Evolutionary conservation across 2,888 invertebrate genomes (phyloP).

Genomic region (Neuroscelio doddi): DNA sequence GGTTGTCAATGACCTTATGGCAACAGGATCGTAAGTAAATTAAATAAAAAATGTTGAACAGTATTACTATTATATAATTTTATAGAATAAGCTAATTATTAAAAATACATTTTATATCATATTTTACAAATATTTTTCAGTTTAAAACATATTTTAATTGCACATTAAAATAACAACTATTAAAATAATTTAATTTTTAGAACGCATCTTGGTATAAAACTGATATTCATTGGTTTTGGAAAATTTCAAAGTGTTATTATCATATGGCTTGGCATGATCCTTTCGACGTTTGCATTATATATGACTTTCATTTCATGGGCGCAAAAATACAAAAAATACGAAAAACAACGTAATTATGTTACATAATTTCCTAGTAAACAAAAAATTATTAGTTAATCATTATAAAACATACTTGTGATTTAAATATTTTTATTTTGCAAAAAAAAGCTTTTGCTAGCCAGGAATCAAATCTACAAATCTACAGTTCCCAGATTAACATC

Average conservation of each 20-base stretch:
- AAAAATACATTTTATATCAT: constrained; percentile 7
- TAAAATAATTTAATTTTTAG: constrained; percentile 65
- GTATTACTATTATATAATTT: no score
- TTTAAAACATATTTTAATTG: neutral
- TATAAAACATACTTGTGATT: no score
- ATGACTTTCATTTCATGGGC: constrained; percentile 74
- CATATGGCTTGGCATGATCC: constrained; percentile 75
- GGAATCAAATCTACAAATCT: no score
- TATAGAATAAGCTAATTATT: constrained; percentile 2
- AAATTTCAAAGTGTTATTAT: constrained; percentile 75
- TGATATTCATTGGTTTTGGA: constrained; percentile 76
- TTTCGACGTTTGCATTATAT: constrained; percentile 71
- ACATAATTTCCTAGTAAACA: no score
- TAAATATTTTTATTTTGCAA: no score
- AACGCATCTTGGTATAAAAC: constrained; percentile 75
- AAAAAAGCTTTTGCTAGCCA: no score
- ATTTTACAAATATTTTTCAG: constrained; percentile 4
- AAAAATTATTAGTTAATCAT: no score
- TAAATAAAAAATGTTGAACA: neutral
- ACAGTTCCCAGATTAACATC: no score
- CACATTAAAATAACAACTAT: neutral
- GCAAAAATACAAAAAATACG: constrained; percentile 39
- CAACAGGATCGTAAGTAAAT: constrained; percentile 82
- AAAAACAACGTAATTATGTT: neutral
- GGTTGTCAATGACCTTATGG: constrained; percentile 81